Evolutionary conservation across 2,888 invertebrate genomes (phyloP).

Genomic region (Pyralis farinalis): DNA sequence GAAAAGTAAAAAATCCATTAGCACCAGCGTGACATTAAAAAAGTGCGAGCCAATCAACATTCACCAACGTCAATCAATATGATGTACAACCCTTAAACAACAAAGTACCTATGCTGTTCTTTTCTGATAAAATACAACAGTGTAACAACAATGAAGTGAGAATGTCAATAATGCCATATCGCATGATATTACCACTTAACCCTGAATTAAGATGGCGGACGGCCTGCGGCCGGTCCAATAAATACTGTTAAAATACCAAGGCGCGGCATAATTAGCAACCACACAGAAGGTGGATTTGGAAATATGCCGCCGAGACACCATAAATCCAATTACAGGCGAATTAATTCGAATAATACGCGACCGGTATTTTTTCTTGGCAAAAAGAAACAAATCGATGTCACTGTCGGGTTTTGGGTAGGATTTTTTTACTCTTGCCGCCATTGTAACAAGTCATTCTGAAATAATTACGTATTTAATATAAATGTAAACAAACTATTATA

Average conservation of each 20-base stretch:
- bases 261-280: slow-evolving; percentile 61
- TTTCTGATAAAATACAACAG: slow-evolving; percentile 2
- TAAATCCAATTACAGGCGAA: slow-evolving; percentile 71
- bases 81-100: no score
- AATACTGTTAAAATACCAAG: slow-evolving; percentile 59
- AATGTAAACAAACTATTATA: no score
- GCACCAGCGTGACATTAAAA: no score
- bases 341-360: slow-evolving; percentile 57
- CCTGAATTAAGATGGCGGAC: slow-evolving; percentile 45
- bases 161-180: slow-evolving; percentile 31
- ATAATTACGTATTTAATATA: no score
- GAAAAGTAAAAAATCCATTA: no score
- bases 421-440: background rate
- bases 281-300: slow-evolving; percentile 44
- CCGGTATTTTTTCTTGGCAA: slow-evolving; percentile 25
- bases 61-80: no score
- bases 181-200: slow-evolving; percentile 30
- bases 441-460: no score
- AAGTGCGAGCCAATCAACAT: no score
- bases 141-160: slow-evolving; percentile 16
- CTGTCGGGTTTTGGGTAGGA: background rate
- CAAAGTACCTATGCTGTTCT: no score
- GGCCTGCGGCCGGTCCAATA: slow-evolving; percentile 33
- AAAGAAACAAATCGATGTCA: slow-evolving; percentile 15
- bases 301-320: slow-evolving; percentile 44